A percentile compares a stretch with the other conserved stretches of the same genome.
Conservation (phyloP, 2,888 invertebrate species). For the Coelinius sp. region DNA sequence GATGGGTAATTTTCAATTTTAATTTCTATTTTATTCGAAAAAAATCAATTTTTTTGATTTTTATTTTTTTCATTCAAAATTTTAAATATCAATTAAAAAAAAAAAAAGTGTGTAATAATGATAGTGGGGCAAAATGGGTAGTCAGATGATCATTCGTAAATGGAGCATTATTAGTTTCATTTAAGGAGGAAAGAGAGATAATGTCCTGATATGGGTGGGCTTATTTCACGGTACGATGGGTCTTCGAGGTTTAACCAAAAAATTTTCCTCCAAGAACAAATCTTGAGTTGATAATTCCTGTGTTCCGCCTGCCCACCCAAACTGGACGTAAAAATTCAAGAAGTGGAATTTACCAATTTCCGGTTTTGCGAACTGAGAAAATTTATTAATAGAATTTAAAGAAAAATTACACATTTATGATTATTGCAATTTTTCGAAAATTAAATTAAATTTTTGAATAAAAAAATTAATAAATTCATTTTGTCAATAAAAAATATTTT, state of each 20-base stretch:
- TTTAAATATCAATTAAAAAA: no score
- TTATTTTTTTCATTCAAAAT: no score
- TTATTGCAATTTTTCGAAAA: no score
- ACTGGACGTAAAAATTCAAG: background rate
- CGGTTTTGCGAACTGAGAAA: constrained; percentile 7
- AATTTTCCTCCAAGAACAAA: background rate
- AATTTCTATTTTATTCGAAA: constrained; percentile 33
- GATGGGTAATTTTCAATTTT: background rate
- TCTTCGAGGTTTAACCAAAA: constrained; percentile 29
- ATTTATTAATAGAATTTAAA: no score
- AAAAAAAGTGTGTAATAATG: no score
- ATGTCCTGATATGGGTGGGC: constrained; percentile 45
- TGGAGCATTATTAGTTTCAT: constrained; percentile 37
- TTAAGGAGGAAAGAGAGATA: constrained; percentile 23
- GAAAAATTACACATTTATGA: no score
- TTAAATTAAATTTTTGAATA: no score
- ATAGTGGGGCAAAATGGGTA: no score
- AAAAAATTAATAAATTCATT: no score
- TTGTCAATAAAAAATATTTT: background rate
- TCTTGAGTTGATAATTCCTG: constrained; percentile 1
- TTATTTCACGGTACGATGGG: constrained; percentile 53
- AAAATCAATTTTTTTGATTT: constrained; percentile 26
- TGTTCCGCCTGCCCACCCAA: constrained; percentile 23
- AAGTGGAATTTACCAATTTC: background rate
- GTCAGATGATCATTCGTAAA: no score